Conservation (phyloP, 2,888 invertebrate species). For the Sarcophaga subvicina region DNA sequence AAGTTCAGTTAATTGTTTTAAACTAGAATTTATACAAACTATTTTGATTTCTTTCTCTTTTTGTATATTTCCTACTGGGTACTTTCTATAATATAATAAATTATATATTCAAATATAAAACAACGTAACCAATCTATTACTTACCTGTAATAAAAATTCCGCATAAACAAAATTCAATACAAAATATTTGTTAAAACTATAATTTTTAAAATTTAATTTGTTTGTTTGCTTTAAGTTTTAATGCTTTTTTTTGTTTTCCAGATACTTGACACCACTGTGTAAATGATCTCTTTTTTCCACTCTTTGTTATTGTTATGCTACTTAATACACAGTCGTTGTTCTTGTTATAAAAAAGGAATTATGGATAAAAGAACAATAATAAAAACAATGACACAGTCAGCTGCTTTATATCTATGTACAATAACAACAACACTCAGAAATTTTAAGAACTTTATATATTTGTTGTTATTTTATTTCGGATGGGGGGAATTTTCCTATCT, state of each 20-base stretch:
- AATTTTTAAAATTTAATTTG: neutral
- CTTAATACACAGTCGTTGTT: neutral
- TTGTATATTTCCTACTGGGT: slow-evolving; percentile 20
- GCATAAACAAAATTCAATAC: slow-evolving; percentile 54
- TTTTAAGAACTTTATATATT: slow-evolving; percentile 6
- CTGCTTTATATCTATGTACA: slow-evolving; percentile 4
- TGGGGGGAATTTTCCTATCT: neutral
- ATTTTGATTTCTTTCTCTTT: no score
- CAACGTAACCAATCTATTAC: slow-evolving; percentile 1
- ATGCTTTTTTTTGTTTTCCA: neutral
- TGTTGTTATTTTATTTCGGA: slow-evolving; percentile 11
- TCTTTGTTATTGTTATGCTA: slow-evolving; percentile 3
- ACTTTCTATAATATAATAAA: neutral
- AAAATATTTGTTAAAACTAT: neutral
- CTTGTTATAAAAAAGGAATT: slow-evolving; percentile 4
- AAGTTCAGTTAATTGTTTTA: no score
- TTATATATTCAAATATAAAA: neutral
- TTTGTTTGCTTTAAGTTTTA: neutral
- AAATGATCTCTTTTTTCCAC: neutral
- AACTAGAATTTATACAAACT: no score
- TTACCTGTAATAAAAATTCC: slow-evolving; percentile 51
- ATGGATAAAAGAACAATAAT: slow-evolving; percentile 17
- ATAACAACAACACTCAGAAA: slow-evolving; percentile 1
- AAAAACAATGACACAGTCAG: slow-evolving; percentile 15
- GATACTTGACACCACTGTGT: slow-evolving; percentile 2